Base-by-base conservation (phyloP, 2,888 invertebrate genomes). In the Colostygia pectinataria region DNA sequence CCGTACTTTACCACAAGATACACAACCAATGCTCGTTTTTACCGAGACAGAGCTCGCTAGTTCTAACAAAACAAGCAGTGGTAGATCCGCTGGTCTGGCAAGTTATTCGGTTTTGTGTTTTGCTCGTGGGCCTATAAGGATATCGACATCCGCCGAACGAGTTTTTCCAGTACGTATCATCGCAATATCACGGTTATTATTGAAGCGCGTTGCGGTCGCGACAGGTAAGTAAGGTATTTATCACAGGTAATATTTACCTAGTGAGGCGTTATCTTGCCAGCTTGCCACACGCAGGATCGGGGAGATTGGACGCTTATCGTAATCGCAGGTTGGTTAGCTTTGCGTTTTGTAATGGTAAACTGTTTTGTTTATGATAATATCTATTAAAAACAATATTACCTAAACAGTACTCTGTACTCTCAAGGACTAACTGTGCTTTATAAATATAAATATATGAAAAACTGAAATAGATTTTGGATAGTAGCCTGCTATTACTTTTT, bases 101-200 rank as follows among this genome's bases (percentile, higher is more conserved):
- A 24, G 49, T 61, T 47, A 57, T 47, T 45, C 52, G 45, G 58
- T 60, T 60, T 59, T 66, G 59, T 59, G 61, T 60, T 66, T 65
- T 61, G 66, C 69, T 69, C 67, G 71, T 74, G 72, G 72, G 76
- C 78, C 76, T 83, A 73, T 83, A 89, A 90, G 89, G 89, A 89
- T 89, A 89, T 88, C 86, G 88, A 86, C 87, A 87, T 85, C 83
- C 80, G 76, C 77, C 77, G 80, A 90, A 89, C 89, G 81, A 89
- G 89, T 90, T 89, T 90, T 89, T 89, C 89, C 88, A 89, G 89
- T 90, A 80, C 75, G 85, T 87, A 89, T 89, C 89, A 88, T 90
- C 89, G 86, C 88, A 83, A 87, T 90, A 90, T 89, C 88, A 89
- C 84, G 88, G 87, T 87, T 89, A 87, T 89, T 88, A 89, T 89